Base-by-base conservation (phyloP, 1,140 invertebrate genomes). In the Drosophila busckii region DNA sequence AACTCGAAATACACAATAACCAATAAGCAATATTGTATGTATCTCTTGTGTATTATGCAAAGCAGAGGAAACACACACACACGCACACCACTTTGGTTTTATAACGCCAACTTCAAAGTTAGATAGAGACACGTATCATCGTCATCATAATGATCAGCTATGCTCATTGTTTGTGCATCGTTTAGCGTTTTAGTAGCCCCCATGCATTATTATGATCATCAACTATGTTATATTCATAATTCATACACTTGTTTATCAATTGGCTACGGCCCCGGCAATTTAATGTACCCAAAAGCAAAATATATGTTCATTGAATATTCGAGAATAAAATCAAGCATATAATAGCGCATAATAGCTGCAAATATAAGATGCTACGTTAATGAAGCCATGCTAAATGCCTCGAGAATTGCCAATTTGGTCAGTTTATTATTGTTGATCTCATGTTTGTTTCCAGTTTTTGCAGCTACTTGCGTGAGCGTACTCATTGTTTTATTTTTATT, bases 121-220 rank as follows among this genome's bases (percentile, higher is more conserved):
- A 29, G 20, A 45, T 48, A 52, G 32, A 49, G 31, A 54, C 20
- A 61, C 22, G n/a, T n/a, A n/a, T n/a, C n/a, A n/a, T n/a, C n/a
- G n/a, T n/a, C n/a, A n/a, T n/a, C n/a, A n/a, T n/a, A n/a, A n/a
- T n/a, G n/a, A n/a, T n/a, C n/a, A n/a, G n/a, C 38, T 8, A 41
- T 41, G 38, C n/a, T 8, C 38, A 28, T 28, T 37, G 44, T 59
- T 54, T 59, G 37, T 62, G 61, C 66, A 52, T 53, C 64, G 64
- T 68, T 76, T 78, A 78, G 68, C 68, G 67, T 71, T 68, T 80
- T 53, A 59, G 73, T 78, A 45, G 38, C n/a, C n/a, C n/a, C n/a
- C n/a, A 28, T 63, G 68, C 54, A 58, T 68, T 82, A 80, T n/a
- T n/a, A 78, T 73, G 73, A 56, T 73, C 41, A 40, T 50, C 64